Evolutionary conservation across 92 coral and sea anemone genomes (phyloP).

Genomic region (Diadumene lineata): DNA sequence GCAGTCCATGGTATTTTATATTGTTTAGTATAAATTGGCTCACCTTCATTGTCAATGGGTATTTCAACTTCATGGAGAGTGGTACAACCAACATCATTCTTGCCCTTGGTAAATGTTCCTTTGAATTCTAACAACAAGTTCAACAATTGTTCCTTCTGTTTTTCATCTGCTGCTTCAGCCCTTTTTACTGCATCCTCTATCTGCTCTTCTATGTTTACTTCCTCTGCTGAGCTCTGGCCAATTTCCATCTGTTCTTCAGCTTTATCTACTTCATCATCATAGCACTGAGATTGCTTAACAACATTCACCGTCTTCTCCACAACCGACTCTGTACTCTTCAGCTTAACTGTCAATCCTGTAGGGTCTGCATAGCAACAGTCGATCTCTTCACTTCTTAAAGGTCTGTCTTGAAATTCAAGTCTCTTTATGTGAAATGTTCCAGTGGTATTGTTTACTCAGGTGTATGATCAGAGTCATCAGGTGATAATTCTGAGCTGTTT

Average conservation of each 20-base stretch:
- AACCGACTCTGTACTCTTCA: background rate
- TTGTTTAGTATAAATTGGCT: conserved; percentile 23
- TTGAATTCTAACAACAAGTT: conserved; percentile 11
- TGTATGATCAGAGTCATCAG: no score
- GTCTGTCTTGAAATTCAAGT: background rate
- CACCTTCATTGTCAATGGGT: conserved; percentile 8
- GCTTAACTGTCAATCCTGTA: conserved; percentile 5
- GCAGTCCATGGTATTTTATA: conserved; percentile 27
- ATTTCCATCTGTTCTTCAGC: conserved; percentile 27
- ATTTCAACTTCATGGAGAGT: conserved; percentile 17
- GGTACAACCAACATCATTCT: conserved; percentile 20
- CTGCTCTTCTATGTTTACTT: conserved; percentile 1
- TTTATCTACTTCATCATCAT: conserved; percentile 7
- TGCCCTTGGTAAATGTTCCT: conserved; percentile 14
- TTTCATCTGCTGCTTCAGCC: conserved; percentile 23
- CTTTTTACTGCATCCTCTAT: conserved; percentile 5
- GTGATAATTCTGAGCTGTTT: background rate
- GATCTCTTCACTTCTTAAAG: conserved; percentile 12
- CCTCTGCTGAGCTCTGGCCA: conserved; percentile 9
- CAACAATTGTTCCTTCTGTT: conserved; percentile 23
- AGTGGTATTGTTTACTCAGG: no score
- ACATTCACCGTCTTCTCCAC: background rate
- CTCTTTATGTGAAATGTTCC: background rate
- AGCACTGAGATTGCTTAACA: background rate
- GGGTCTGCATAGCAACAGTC: background rate